A percentile compares a stretch with the other conserved stretches of the same genome.
Conservation (phyloP, 2,888 invertebrate species). For the Lasioglossum vierecki region DNA sequence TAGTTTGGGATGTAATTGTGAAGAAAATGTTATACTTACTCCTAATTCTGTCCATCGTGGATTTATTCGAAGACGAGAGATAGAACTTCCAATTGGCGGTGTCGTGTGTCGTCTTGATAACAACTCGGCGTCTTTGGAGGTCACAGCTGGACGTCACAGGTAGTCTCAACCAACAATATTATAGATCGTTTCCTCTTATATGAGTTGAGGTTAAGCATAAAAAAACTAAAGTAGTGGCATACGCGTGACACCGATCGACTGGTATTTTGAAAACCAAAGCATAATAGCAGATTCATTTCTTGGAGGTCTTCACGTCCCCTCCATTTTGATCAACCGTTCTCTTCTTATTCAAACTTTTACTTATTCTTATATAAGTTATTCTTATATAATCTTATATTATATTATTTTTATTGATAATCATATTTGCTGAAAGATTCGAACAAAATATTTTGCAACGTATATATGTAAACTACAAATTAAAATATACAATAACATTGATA, state of each 20-base stretch:
- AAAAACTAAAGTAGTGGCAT: conserved; percentile 15
- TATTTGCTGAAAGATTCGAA: neutral
- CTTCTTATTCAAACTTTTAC: conserved; percentile 23
- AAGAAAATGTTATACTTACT: conserved; percentile 50
- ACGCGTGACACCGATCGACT: conserved; percentile 33
- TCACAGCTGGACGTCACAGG: neutral
- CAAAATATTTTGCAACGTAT: neutral
- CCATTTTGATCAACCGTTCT: conserved; percentile 13
- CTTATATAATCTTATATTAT: too few relatives aligned
- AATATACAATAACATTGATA: neutral
- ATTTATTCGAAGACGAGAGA: conserved; percentile 8
- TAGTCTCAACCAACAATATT: conserved; percentile 4
- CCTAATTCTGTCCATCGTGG: conserved; percentile 55
- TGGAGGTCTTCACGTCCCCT: conserved; percentile 26
- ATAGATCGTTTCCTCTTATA: neutral
- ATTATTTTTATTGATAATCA: neutral
- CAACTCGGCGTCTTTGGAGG: neutral
- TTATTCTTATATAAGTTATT: too few relatives aligned
- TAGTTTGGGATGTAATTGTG: neutral
- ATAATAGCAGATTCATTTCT: conserved; percentile 20
- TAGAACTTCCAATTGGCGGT: neutral
- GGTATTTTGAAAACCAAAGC: conserved; percentile 39
- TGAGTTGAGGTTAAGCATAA: conserved; percentile 48
- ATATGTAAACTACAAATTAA: neutral
- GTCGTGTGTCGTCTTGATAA: neutral